Conservation (phyloP, 2,888 invertebrate species). For the Galerucella calmariensis region DNA sequence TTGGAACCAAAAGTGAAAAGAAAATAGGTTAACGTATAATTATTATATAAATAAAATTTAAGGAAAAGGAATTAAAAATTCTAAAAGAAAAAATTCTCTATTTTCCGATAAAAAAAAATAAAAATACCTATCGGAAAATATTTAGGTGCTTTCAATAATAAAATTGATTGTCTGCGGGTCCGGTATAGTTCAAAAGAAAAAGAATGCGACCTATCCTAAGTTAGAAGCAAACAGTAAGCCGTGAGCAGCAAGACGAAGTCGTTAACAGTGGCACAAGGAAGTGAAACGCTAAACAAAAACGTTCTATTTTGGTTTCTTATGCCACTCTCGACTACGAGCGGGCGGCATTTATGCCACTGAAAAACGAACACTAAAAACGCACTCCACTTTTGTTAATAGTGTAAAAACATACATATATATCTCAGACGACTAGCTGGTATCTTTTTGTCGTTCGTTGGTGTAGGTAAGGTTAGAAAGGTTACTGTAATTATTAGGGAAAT, state of each 20-base stretch:
- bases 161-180: conserved; percentile 1
- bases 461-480: conserved; percentile 48
- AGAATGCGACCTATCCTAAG: conserved; percentile 47
- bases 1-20: no score
- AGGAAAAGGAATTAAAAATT: no score
- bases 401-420: conserved; percentile 60
- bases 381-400: conserved; percentile 41
- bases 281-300: conserved; percentile 55
- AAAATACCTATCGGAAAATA: no score
- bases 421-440: conserved; percentile 49
- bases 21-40: no score
- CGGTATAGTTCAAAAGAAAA: conserved; percentile 20
- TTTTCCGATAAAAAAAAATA: no score
- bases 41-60: no score
- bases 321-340: conserved; percentile 35
- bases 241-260: conserved; percentile 45
- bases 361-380: conserved; percentile 51
- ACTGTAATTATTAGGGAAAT: background rate
- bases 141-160: background rate
- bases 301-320: conserved; percentile 63
- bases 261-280: conserved; percentile 49
- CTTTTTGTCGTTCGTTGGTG: conserved; percentile 53
- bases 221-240: conserved; percentile 45
- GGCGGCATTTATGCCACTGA: conserved; percentile 50
- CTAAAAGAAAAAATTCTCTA: no score